A percentile compares a stretch with the other conserved stretches of the same genome.
Evolutionary conservation across 2,113 vertebrate genomes (phyloP).

Genomic region (Tapirus terrestris): DNA sequence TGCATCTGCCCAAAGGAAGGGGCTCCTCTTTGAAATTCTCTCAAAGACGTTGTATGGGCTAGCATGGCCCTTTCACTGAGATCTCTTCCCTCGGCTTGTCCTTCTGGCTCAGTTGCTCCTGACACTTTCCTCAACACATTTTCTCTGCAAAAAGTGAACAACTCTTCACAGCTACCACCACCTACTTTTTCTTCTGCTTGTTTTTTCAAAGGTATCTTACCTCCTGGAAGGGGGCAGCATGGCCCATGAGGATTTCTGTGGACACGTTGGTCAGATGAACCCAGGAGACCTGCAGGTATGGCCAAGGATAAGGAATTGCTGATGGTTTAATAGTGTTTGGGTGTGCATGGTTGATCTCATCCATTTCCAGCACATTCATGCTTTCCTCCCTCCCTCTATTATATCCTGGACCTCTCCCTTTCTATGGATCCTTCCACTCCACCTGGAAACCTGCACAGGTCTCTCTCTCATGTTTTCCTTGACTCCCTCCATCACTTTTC

Average conservation of each 20-base stretch:
- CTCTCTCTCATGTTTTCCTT: not conserved
- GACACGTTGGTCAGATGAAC: slow-evolving; percentile 85
- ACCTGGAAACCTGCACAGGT: not conserved
- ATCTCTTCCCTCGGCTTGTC: not conserved
- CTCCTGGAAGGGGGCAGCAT: slow-evolving; percentile 83
- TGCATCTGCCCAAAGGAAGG: not conserved
- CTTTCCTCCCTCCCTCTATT: not conserved
- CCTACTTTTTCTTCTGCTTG: not conserved
- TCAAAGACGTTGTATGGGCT: not conserved
- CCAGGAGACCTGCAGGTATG: slow-evolving; percentile 89
- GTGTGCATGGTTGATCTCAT: not conserved
- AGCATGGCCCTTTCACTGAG: not conserved
- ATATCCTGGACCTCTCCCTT: not conserved
- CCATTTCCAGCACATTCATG: not conserved
- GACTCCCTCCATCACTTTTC: not conserved
- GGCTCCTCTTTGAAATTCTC: not conserved
- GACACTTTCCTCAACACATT: not conserved
- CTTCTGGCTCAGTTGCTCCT: not conserved
- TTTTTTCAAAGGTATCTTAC: slow-evolving; percentile 81
- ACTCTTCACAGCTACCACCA: not conserved
- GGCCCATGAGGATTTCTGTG: slow-evolving; percentile 90
- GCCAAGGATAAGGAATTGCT: not conserved
- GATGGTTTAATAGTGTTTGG: not conserved
- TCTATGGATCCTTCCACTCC: not conserved
- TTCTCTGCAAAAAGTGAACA: slow-evolving; percentile 11